These are phyloP conservation scores for Aegypius monachus DNA, from an alignment of 2,113 vertebrate genomes.

Conservation along the genomic window DNA sequence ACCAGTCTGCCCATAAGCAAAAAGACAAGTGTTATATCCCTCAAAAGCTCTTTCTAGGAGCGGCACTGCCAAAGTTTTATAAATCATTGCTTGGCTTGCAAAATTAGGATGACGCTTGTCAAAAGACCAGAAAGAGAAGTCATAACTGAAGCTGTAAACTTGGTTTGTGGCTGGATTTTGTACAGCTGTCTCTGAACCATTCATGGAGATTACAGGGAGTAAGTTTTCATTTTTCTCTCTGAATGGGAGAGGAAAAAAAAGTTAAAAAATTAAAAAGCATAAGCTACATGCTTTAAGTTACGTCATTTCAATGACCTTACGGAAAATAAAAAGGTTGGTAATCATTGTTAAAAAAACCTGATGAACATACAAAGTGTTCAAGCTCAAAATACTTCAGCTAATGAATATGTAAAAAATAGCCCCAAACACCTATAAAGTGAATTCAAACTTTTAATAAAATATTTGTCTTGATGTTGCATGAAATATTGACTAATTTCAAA, in stretches of 20 bases:
- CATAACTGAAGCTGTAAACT: constrained; percentile 82
- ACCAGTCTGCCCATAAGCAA: constrained; percentile 96
- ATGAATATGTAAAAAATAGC: neutral
- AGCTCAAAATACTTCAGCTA: neutral
- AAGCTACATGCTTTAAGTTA: neutral
- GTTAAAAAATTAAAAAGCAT: neutral
- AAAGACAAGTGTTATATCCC: constrained; percentile 93
- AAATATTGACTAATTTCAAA: neutral
- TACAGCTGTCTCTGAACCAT: constrained; percentile 80
- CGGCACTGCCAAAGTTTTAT: constrained; percentile 81
- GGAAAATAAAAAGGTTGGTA: neutral
- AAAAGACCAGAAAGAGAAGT: constrained; percentile 90
- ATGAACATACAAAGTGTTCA: neutral
- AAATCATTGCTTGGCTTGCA: constrained; percentile 82
- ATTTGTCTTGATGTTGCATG: neutral
- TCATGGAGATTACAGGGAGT: constrained; percentile 81
- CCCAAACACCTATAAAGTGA: neutral
- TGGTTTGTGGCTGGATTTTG: constrained; percentile 83
- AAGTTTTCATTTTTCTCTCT: constrained; percentile 85
- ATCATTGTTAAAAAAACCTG: neutral
- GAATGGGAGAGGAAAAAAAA: neutral
- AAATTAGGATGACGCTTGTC: constrained; percentile 76
- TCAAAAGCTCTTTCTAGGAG: constrained; percentile 88
- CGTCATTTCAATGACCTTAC: neutral
- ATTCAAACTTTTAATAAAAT: neutral